phyloP scores from a whole-genome alignment of 1,140 invertebrate species.

The Bombus balteatus region DNA sequence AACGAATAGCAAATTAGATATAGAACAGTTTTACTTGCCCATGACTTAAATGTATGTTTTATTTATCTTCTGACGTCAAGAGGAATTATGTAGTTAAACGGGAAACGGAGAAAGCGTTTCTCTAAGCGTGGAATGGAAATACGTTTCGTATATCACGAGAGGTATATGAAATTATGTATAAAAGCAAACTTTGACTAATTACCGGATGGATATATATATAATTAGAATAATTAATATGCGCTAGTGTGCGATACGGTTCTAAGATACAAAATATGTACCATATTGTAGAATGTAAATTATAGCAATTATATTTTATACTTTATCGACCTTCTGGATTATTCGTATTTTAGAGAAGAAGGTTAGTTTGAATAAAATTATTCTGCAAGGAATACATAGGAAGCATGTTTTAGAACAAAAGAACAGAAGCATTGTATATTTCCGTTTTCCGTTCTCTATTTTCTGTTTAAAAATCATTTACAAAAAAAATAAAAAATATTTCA shows the following conservation, averaged over 20 bases:
- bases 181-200: neutral
- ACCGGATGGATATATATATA: neutral
- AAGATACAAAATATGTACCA: constrained; percentile 28
- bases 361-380: neutral
- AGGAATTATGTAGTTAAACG: neutral
- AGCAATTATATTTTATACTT: constrained; percentile 34
- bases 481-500: constrained; percentile 17
- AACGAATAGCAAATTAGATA: constrained; percentile 74
- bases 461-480: constrained; percentile 30
- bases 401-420: neutral
- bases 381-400: neutral
- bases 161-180: neutral
- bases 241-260: neutral
- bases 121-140: neutral
- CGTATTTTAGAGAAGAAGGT: neutral
- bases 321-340: neutral
- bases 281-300: constrained; percentile 39
- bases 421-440: constrained; percentile 12
- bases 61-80: constrained; percentile 68
- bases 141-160: neutral
- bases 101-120: neutral
- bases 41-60: constrained; percentile 76
- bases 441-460: constrained; percentile 22
- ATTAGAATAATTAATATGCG: neutral
- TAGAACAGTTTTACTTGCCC: constrained; percentile 80